A percentile compares a stretch with the other conserved stretches of the same genome.
phyloP scores from a whole-genome alignment of 1,140 invertebrate species.

The Steinernema khuongi region DNA sequence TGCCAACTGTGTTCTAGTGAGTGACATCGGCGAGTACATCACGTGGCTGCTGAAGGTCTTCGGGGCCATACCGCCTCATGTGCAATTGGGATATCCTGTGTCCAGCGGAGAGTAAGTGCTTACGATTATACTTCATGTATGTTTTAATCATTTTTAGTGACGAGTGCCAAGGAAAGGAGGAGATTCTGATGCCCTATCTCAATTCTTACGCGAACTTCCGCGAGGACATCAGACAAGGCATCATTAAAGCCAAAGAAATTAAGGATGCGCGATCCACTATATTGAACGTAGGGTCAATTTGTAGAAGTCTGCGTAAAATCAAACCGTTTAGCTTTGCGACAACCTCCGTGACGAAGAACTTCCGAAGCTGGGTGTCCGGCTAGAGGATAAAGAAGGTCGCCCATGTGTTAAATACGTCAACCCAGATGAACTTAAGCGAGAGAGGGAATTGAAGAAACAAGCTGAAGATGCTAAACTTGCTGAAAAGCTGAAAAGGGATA shows the following conservation, averaged over 20 bases:
- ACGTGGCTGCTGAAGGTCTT: slow-evolving; percentile 81
- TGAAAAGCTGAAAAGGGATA: neutral
- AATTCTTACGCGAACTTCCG: slow-evolving; percentile 78
- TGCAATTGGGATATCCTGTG: slow-evolving; percentile 73
- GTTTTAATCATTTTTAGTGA: too few species aligned
- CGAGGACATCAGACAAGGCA: slow-evolving; percentile 69
- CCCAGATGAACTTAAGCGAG: slow-evolving; percentile 71
- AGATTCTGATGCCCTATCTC: slow-evolving; percentile 79
- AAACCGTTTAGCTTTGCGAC: slow-evolving; percentile 75
- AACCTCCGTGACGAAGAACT: slow-evolving; percentile 76
- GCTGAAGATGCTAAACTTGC: slow-evolving; percentile 53
- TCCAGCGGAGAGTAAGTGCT: neutral
- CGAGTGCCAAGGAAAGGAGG: too few species aligned
- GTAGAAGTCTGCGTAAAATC: neutral
- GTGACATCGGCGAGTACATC: slow-evolving; percentile 69
- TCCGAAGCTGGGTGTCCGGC: slow-evolving; percentile 82
- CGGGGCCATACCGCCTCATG: slow-evolving; percentile 72
- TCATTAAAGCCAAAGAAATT: slow-evolving; percentile 67
- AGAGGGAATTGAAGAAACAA: slow-evolving; percentile 76
- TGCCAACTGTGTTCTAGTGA: slow-evolving; percentile 62
- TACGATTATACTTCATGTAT: too few species aligned
- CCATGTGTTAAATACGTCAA: slow-evolving; percentile 68
- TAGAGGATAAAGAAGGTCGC: slow-evolving; percentile 73
- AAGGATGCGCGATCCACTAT: too few species aligned
- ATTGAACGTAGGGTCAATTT: slow-evolving; percentile 42